These are phyloP conservation scores for Enoplosus armatus DNA, from an alignment of 2,797 vertebrate species.

Conservation along the genomic window DNA sequence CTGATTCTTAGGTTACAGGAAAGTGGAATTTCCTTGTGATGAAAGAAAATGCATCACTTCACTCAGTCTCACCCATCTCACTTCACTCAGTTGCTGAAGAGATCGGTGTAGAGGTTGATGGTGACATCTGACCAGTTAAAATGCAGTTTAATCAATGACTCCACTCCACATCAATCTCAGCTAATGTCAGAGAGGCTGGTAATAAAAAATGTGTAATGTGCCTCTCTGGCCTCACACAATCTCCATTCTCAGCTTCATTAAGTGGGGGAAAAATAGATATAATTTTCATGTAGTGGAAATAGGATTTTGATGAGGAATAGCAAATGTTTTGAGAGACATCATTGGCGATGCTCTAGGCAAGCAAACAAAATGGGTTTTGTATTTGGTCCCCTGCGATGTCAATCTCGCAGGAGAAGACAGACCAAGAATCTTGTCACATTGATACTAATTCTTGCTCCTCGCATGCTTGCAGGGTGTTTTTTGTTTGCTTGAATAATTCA, in stretches of 20 bases:
- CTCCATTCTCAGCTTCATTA: constrained; percentile 49
- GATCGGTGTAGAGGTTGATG: constrained; percentile 23
- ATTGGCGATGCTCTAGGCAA: constrained; percentile 14
- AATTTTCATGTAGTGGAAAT: constrained; percentile 35
- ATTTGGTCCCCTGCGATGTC: constrained; percentile 27
- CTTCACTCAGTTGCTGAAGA: background rate
- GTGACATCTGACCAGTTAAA: constrained; percentile 54
- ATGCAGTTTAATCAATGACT: constrained; percentile 59
- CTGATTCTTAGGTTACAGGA: background rate
- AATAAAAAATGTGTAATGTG: constrained; percentile 62
- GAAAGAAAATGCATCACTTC: background rate
- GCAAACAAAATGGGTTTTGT: constrained; percentile 29
- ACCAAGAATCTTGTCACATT: constrained; percentile 20
- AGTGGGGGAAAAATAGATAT: constrained; percentile 11
- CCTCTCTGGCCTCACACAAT: constrained; percentile 34
- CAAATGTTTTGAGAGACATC: constrained; percentile 43
- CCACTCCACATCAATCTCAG: constrained; percentile 59
- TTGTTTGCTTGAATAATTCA: constrained; percentile 79
- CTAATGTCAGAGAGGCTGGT: constrained; percentile 46
- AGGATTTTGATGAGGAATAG: constrained; percentile 50
- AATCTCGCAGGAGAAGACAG: constrained; percentile 41
- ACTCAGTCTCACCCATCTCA: constrained; percentile 7
- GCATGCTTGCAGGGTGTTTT: constrained; percentile 62
- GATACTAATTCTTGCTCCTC: constrained; percentile 28
- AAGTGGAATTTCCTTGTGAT: background rate